Base-by-base conservation (phyloP, 2,113 vertebrate genomes). In the Psilopogon haemacephalus region DNA sequence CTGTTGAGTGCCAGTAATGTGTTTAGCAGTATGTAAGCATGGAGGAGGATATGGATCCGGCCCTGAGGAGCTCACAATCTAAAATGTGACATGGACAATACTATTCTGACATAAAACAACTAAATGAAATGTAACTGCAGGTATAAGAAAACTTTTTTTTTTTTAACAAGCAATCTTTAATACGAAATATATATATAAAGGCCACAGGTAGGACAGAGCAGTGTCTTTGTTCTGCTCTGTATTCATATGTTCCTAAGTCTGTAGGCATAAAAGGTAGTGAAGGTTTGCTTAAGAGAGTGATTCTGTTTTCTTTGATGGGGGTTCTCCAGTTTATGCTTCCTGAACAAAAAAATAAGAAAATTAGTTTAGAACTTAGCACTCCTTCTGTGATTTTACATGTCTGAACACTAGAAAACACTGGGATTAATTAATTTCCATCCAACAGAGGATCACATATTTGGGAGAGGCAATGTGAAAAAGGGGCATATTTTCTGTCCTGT, bases 101-200 rank as follows among this genome's bases (percentile, higher is more conserved):
- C 71, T 72, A 55, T 56, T 82, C 55, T 84, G 93, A 93, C 82
- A 91, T 15, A 6, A 1, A 89, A 92, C 69, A 60, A 26, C 4
- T 21, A 38, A n/a, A 75, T 83, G 82, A 91, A 82, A 50, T 67
- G 74, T 46, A 44, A 27, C 12, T 75, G 76, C 79, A 88, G n/a
- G 84, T 83, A 50, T 16, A 70, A 81, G 89, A 81, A 67, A 64
- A 91, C 23, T 26, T 50, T 50, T 13, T 7, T 24, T 24, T 26
- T 24, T 40, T 54, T 90, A 91, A 94, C 73, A 90, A 52, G 69
- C 71, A 88, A 76, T 50, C n/a, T 83, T 68, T 48, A 95, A 88
- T 90, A 65, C 32, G 64, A 95, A 94, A 96, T 93, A 95, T 86
- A 95, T 93, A 92, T 82, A 73, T 33, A 95, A 94, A 95, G 69